These are phyloP conservation scores for Cheirogaleus major DNA, from an alignment of 2,797 vertebrate species.

Conservation along the genomic window DNA sequence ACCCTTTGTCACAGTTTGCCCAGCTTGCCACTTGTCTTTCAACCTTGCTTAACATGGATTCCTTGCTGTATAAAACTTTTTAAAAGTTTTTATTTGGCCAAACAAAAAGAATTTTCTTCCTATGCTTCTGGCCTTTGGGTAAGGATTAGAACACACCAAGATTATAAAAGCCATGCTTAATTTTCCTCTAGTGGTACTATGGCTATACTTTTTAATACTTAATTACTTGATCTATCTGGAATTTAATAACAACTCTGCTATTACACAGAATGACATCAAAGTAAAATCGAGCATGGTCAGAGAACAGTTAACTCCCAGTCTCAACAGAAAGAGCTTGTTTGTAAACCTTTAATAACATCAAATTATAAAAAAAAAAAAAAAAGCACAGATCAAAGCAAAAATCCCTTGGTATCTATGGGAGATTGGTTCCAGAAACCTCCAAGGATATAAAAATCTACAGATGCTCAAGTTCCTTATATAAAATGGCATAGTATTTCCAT, in stretches of 20 bases:
- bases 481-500: background rate
- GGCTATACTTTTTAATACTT: background rate
- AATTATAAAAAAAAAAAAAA: slow-evolving; percentile 4
- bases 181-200: background rate
- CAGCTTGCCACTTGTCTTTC: background rate
- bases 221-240: background rate
- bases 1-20: background rate
- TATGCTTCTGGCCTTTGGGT: background rate
- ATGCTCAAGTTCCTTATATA: background rate
- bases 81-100: background rate
- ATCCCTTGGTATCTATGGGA: background rate
- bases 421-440: background rate
- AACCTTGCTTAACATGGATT: background rate
- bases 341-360: background rate
- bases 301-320: slow-evolving; percentile 4
- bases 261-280: background rate
- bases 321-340: slow-evolving; percentile 3
- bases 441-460: background rate
- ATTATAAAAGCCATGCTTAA: background rate
- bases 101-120: background rate
- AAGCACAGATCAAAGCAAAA: background rate
- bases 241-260: slow-evolving; percentile 15
- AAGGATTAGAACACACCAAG: background rate
- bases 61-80: background rate
- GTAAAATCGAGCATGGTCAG: background rate